These are phyloP conservation scores for Nephrotoma appendiculata DNA, from an alignment of 2,888 invertebrate species.

Conservation along the genomic window DNA sequence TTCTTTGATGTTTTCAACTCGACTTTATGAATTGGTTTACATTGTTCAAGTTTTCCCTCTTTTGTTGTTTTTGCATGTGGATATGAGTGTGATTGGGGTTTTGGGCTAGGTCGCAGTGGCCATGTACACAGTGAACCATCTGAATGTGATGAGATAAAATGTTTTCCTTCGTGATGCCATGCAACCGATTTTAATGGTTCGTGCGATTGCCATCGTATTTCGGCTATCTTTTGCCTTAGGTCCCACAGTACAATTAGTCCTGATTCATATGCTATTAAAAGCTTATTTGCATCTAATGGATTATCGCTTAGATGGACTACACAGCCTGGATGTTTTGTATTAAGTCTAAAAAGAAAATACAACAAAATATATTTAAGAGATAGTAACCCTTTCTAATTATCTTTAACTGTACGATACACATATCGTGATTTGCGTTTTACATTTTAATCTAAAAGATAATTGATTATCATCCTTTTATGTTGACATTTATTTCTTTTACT, in stretches of 20 bases:
- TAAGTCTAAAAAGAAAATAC: constrained; percentile 52
- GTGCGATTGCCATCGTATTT: constrained; percentile 64
- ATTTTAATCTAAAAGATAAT: background rate
- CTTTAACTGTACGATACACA: background rate
- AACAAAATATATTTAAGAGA: background rate
- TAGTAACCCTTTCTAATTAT: background rate
- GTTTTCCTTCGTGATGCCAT: constrained; percentile 97
- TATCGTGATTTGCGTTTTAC: background rate
- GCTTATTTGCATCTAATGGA: constrained; percentile 87
- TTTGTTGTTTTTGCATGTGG: constrained; percentile 89
- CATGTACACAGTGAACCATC: constrained; percentile 95
- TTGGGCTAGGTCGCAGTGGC: constrained; percentile 60
- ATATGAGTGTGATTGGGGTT: constrained; percentile 69
- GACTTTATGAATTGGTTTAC: constrained; percentile 88
- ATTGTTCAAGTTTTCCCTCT: constrained; percentile 84
- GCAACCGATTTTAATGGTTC: constrained; percentile 74
- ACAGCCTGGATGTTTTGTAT: constrained; percentile 92
- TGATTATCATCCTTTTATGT: background rate
- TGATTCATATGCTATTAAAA: constrained; percentile 90
- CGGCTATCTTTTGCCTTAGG: constrained; percentile 70
- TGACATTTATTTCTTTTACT: background rate
- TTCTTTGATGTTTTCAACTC: constrained; percentile 84
- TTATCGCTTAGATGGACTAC: constrained; percentile 95
- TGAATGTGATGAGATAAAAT: constrained; percentile 89
- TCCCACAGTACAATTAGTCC: constrained; percentile 96